These are phyloP conservation scores for Chaetodon auriga DNA, from an alignment of 2,113 vertebrate species.

Conservation along the genomic window DNA sequence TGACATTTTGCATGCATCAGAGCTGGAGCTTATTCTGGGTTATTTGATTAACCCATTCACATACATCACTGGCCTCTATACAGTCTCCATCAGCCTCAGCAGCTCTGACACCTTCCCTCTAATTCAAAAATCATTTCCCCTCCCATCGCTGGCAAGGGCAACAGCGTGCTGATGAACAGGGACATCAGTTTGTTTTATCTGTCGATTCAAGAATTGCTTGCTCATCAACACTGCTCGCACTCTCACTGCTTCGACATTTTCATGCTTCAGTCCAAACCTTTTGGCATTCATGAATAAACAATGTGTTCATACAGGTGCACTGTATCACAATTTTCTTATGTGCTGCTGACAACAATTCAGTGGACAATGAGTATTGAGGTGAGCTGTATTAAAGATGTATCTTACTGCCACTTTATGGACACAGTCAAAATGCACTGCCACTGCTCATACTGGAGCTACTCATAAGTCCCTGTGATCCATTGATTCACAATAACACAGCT, in stretches of 20 bases:
- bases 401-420: constrained; percentile 1
- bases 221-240: neutral
- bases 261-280: neutral
- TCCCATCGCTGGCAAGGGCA: neutral
- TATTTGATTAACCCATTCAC: neutral
- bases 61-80: neutral
- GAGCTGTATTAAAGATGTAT: neutral
- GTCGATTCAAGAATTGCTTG: neutral
- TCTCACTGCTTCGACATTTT: neutral
- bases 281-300: neutral
- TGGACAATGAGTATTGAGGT: neutral
- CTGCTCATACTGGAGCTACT: neutral
- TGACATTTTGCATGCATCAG: neutral
- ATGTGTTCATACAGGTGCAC: neutral
- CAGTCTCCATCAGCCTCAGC: neutral
- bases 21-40: neutral
- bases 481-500: neutral
- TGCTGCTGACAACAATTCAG: neutral
- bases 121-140: constrained; percentile 19
- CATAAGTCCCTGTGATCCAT: constrained; percentile 11
- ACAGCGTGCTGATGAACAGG: neutral
- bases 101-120: neutral
- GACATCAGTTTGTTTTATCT: neutral
- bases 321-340: neutral
- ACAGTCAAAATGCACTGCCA: neutral